phyloP scores from a whole-genome alignment of 2,113 vertebrate genomes.

The Eptesicus fuscus region DNA sequence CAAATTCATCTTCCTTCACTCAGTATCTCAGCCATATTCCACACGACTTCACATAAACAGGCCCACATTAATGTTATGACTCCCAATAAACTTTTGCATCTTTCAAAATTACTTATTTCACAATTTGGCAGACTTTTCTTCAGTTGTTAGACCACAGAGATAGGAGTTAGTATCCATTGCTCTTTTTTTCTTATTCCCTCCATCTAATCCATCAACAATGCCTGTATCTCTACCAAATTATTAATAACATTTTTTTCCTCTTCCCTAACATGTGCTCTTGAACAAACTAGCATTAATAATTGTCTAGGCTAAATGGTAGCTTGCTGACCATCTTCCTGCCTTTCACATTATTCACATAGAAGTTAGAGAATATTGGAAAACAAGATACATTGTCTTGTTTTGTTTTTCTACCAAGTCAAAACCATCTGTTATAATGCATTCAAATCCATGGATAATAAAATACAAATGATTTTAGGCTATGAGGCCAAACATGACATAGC shows the following conservation, averaged over 20 bases:
- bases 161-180: neutral
- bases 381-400: neutral
- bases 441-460: neutral
- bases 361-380: neutral
- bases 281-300: neutral
- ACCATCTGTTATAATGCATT: neutral
- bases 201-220: neutral
- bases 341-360: neutral
- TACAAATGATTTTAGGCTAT: neutral
- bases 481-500: accelerated
- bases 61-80: neutral
- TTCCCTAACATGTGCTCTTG: neutral
- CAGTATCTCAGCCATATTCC: neutral
- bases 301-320: too few relatives aligned
- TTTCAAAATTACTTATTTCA: neutral
- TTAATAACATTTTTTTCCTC: neutral
- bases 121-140: neutral
- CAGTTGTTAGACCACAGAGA: neutral
- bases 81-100: neutral
- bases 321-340: neutral
- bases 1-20: neutral
- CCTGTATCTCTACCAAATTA: neutral
- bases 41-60: neutral
- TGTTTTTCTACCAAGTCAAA: neutral
- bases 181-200: neutral